A percentile compares a stretch with the other conserved stretches of the same genome.
Conservation (phyloP, 1,140 invertebrate species). For the Mesaphorura yosii region DNA sequence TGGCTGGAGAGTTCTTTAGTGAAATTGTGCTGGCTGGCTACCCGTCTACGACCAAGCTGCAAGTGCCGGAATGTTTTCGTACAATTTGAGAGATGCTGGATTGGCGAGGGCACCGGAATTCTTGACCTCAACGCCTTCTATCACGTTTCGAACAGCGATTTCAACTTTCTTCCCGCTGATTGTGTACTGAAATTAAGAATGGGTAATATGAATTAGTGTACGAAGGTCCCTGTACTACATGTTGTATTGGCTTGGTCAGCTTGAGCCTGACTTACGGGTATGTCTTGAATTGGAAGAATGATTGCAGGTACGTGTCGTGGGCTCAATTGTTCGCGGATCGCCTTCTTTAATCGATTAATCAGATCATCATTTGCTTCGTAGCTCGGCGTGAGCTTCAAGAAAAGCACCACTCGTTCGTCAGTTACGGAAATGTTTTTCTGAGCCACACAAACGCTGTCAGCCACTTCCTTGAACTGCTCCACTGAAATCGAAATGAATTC, state of each 20-base stretch:
- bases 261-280: slow-evolving; percentile 36
- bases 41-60: slow-evolving; percentile 16
- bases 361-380: slow-evolving; percentile 37
- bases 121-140: slow-evolving; percentile 37
- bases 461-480: slow-evolving; percentile 42
- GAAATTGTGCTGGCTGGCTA: too few relatives aligned
- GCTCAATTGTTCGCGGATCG: slow-evolving; percentile 41
- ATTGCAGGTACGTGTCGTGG: slow-evolving; percentile 44
- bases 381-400: slow-evolving; percentile 42
- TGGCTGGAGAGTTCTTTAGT: too few relatives aligned
- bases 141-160: slow-evolving; percentile 45
- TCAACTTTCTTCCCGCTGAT: slow-evolving; percentile 50
- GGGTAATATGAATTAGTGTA: too few relatives aligned
- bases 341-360: slow-evolving; percentile 35
- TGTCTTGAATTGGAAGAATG: slow-evolving; percentile 41
- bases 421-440: slow-evolving; percentile 34
- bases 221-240: neutral
- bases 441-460: slow-evolving; percentile 46
- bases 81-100: slow-evolving; percentile 31
- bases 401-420: slow-evolving; percentile 47
- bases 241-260: neutral
- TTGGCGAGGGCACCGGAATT: slow-evolving; percentile 32
- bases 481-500: slow-evolving; percentile 37
- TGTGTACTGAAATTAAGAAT: slow-evolving; percentile 41
- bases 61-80: slow-evolving; percentile 28